Base-by-base conservation (phyloP, 2,888 invertebrate species). In the Mylabris sibirica region DNA sequence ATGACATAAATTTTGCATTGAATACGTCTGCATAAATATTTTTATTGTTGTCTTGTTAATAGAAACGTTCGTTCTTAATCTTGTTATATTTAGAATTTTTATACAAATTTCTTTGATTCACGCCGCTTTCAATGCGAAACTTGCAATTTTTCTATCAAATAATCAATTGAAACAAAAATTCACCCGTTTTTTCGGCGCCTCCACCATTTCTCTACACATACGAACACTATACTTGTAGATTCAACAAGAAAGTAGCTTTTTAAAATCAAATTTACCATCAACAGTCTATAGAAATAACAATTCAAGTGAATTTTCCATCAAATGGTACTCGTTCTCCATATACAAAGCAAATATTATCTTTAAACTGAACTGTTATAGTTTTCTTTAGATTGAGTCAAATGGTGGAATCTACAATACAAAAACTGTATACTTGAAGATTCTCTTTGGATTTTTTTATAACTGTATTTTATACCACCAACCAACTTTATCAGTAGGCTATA, bases 1-100 rank as follows among this genome's bases (percentile, higher is more conserved):
- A 57, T 38, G 60, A 63, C 63, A 61, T 53, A 64, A 63, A 69
- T 66, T 73, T 59, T 59, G 59, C 59, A 64, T 49, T 6, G n/a
- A 3, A 44, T n/a, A 44, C n/a, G n/a, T n/a, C 59, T 62, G 57
- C 17, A 44, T 8, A 44, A 44, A 44, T 6, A 44, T 8, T 17
- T 17, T 17, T 44, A 17, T 44, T 44, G 17, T 6, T 44, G 4
- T 6, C 2, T 14, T 38, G 12, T 38, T 38, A 38, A 38, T 38
- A 5, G 14, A 12, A 38, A 9, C 38, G 14, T 38, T 14, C 12
- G 14, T 3, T 11, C 38, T 5, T 12, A 1, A 5, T 38, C 35
- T 8, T 8, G 8, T 2, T 35, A 2, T 8, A 35, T 9, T 8
- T 11, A 9, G 35, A 35, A 35, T 35, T 35, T 2, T 35, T 6